Percentiles rank a stretch among this genome's conserved stretches.
These are phyloP conservation scores for Hoplodrina ambigua DNA, from an alignment of 2,888 invertebrate species.

Conservation along the genomic window DNA sequence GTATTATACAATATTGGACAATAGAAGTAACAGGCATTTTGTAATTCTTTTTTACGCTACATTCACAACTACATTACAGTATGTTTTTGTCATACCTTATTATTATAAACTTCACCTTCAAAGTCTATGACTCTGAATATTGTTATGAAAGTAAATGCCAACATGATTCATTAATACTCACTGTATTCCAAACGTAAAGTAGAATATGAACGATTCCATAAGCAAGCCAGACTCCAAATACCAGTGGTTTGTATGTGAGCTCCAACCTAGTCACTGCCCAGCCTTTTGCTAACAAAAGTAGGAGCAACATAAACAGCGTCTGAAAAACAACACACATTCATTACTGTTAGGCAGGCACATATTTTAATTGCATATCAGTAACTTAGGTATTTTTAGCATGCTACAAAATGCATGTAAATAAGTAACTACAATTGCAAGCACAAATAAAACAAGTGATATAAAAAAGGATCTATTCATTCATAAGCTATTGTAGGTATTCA, in stretches of 20 bases:
- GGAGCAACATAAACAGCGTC: slow-evolving; percentile 98
- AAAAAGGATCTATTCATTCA: not conserved
- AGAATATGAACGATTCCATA: slow-evolving; percentile 97
- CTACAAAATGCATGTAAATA: slow-evolving; percentile 16
- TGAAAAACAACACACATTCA: slow-evolving; percentile 78
- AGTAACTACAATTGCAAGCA: not conserved
- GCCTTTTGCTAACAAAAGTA: slow-evolving; percentile 98
- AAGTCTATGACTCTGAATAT: not conserved
- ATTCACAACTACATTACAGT: not conserved
- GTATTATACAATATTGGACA: slow-evolving; percentile 1
- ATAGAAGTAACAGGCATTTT: slow-evolving; percentile 21
- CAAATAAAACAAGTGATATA: slow-evolving; percentile 6
- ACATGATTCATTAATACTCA: slow-evolving; percentile 86
- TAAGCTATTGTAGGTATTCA: not conserved
- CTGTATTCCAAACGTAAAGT: slow-evolving; percentile 98
- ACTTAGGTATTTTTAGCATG: slow-evolving; percentile 17
- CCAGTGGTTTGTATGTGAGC: slow-evolving; percentile 95
- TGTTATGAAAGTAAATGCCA: not conserved
- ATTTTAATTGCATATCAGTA: slow-evolving; percentile 30
- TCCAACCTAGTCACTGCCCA: slow-evolving; percentile 98
- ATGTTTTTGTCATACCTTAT: not conserved
- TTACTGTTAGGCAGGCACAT: not conserved
- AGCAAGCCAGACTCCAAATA: slow-evolving; percentile 97
- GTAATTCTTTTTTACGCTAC: slow-evolving; percentile 1
- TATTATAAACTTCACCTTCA: slow-evolving; percentile 3